A percentile compares a stretch with the other conserved stretches of the same genome.
Evolutionary conservation across 2,888 invertebrate species (phyloP).

Genomic region (Mellilla xanthometata): DNA sequence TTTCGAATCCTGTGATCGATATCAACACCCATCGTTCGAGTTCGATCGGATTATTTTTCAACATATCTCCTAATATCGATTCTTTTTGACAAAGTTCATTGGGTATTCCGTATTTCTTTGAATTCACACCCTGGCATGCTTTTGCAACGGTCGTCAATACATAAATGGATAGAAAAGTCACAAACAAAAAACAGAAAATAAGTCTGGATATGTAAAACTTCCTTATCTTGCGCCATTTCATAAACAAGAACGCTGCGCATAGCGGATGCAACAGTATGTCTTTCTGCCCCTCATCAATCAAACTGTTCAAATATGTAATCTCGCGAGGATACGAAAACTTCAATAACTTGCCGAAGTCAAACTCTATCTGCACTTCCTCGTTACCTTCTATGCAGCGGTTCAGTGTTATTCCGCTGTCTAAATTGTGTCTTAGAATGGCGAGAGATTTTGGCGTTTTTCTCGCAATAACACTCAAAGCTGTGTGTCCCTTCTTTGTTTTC

Average conservation of each 20-base stretch:
- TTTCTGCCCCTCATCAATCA: constrained; percentile 94
- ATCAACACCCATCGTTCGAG: constrained; percentile 91
- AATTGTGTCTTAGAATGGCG: constrained; percentile 89
- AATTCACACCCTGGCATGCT: constrained; percentile 82
- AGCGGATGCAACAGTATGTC: constrained; percentile 93
- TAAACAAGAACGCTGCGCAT: constrained; percentile 92
- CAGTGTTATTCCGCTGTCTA: constrained; percentile 90
- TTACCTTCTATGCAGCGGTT: constrained; percentile 89
- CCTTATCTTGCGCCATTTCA: constrained; percentile 95
- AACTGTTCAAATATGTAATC: constrained; percentile 92
- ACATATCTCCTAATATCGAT: constrained; percentile 87
- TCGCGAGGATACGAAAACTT: constrained; percentile 93
- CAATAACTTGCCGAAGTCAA: constrained; percentile 90
- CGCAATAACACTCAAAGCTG: constrained; percentile 91
- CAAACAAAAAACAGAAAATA: constrained; percentile 90
- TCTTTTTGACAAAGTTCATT: constrained; percentile 89
- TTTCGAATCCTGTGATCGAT: constrained; percentile 89
- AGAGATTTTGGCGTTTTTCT: constrained; percentile 93
- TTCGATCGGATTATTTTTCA: constrained; percentile 89
- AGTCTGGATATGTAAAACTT: constrained; percentile 93
- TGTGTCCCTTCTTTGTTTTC: constrained; percentile 92
- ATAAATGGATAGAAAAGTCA: constrained; percentile 89
- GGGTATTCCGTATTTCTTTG: constrained; percentile 78
- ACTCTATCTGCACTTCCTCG: constrained; percentile 90
- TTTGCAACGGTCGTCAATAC: constrained; percentile 90